These are phyloP conservation scores for Spilarctia lutea DNA, from an alignment of 2,888 invertebrate genomes.

Conservation along the genomic window DNA sequence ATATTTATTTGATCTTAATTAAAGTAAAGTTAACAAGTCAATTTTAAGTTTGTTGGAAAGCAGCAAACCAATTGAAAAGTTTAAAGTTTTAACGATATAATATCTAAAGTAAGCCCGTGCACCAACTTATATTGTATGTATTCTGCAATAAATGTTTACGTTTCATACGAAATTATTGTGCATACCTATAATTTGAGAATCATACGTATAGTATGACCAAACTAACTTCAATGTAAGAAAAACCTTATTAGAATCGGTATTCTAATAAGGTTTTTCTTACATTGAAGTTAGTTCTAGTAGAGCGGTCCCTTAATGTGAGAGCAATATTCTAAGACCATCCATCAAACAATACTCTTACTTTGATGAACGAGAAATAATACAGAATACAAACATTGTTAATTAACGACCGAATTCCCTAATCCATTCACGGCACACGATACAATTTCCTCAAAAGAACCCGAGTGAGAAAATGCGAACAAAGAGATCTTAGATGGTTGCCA, in stretches of 20 bases:
- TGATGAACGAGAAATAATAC: slow-evolving; percentile 33
- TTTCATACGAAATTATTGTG: too few relatives aligned
- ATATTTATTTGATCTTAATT: too few relatives aligned
- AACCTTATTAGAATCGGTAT: background rate
- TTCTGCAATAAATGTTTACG: too few relatives aligned
- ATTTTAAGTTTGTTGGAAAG: too few relatives aligned
- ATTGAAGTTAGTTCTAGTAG: background rate
- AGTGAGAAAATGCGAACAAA: slow-evolving; percentile 46
- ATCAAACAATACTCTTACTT: slow-evolving; percentile 17
- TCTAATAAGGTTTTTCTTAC: background rate
- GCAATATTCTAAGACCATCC: background rate
- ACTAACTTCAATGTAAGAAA: background rate
- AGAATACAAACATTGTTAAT: slow-evolving; percentile 42
- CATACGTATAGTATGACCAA: too few relatives aligned
- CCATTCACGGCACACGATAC: slow-evolving; percentile 46
- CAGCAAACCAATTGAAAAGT: too few relatives aligned
- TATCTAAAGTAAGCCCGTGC: too few relatives aligned
- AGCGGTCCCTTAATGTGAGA: background rate
- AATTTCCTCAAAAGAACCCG: slow-evolving; percentile 32
- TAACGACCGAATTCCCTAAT: slow-evolving; percentile 42
- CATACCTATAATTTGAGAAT: too few relatives aligned
- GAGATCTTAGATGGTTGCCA: slow-evolving; percentile 52
- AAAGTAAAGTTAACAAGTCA: too few relatives aligned
- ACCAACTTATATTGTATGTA: too few relatives aligned
- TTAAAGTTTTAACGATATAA: too few relatives aligned